Percentiles rank a stretch among this genome's conserved stretches.
These are phyloP conservation scores for Neodiprion fabricii DNA, from an alignment of 1,140 invertebrate genomes.

Conservation along the genomic window DNA sequence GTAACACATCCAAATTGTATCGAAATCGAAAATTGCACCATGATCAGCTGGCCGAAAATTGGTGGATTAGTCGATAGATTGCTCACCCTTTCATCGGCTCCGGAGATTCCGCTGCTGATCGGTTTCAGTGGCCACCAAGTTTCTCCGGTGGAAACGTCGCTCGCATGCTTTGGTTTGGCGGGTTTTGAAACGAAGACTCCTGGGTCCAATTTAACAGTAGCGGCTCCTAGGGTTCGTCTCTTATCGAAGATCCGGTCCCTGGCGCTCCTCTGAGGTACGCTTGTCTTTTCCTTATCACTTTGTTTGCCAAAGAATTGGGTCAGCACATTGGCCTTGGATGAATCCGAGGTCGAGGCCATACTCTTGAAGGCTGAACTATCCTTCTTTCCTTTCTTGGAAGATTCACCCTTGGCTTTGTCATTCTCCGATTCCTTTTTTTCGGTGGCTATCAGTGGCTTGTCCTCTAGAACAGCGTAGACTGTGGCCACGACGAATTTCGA, in stretches of 20 bases:
- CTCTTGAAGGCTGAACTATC: slow-evolving; percentile 18
- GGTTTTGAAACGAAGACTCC: slow-evolving; percentile 72
- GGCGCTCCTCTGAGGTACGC: slow-evolving; percentile 25
- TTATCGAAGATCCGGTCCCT: slow-evolving; percentile 66
- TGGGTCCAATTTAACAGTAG: slow-evolving; percentile 74
- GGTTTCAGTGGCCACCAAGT: slow-evolving; percentile 77
- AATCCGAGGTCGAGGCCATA: slow-evolving; percentile 34
- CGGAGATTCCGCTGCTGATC: slow-evolving; percentile 69
- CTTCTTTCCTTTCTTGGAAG: slow-evolving; percentile 45
- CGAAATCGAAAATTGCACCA: not conserved
- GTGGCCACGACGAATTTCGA: slow-evolving; percentile 76
- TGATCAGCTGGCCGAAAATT: slow-evolving; percentile 14
- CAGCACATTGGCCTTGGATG: slow-evolving; percentile 49
- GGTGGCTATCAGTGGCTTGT: slow-evolving; percentile 58
- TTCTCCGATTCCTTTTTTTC: slow-evolving; percentile 58
- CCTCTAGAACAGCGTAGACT: slow-evolving; percentile 75
- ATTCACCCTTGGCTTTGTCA: slow-evolving; percentile 46
- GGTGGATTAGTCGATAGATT: not conserved
- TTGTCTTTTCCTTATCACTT: slow-evolving; percentile 38
- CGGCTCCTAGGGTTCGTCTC: slow-evolving; percentile 70
- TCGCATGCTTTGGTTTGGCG: slow-evolving; percentile 59
- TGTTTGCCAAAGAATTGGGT: slow-evolving; percentile 52
- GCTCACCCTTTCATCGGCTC: slow-evolving; percentile 67
- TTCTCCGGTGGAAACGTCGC: slow-evolving; percentile 73
- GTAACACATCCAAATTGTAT: not conserved